Evolutionary conservation across 2,797 vertebrate species (phyloP).

Genomic region (Pangasius larnaudii): DNA sequence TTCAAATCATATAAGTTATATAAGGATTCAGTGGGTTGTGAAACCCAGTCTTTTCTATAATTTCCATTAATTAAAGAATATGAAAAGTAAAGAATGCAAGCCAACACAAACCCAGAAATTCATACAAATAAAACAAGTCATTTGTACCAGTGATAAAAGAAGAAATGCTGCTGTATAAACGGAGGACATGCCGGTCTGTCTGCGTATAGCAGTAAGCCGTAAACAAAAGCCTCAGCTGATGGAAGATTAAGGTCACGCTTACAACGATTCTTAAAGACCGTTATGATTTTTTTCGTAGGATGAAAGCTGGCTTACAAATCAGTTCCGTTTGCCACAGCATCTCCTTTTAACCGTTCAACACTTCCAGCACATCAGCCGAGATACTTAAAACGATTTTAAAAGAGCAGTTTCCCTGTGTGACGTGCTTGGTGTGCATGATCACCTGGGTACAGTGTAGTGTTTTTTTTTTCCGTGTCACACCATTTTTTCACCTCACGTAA

Average conservation of each 20-base stretch:
- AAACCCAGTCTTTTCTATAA: not conserved
- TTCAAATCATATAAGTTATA: not conserved
- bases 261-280: not conserved
- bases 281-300: not conserved
- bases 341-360: not conserved
- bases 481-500: no score
- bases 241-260: not conserved
- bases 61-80: not conserved
- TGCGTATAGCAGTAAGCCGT: not conserved
- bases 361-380: not conserved
- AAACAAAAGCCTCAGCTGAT: not conserved
- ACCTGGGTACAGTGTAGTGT: no score
- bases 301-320: not conserved
- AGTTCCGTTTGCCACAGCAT: not conserved
- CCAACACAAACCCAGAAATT: not conserved
- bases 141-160: not conserved
- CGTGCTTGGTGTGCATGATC: no score
- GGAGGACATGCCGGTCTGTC: not conserved
- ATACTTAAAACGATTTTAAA: no score
- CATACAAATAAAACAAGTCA: not conserved
- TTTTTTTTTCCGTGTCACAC: no score
- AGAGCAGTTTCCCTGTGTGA: no score
- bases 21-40: not conserved
- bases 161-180: not conserved
- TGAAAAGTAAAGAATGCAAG: not conserved